Conservation (phyloP, 2,797 vertebrate species). For the Hydrophis major region DNA sequence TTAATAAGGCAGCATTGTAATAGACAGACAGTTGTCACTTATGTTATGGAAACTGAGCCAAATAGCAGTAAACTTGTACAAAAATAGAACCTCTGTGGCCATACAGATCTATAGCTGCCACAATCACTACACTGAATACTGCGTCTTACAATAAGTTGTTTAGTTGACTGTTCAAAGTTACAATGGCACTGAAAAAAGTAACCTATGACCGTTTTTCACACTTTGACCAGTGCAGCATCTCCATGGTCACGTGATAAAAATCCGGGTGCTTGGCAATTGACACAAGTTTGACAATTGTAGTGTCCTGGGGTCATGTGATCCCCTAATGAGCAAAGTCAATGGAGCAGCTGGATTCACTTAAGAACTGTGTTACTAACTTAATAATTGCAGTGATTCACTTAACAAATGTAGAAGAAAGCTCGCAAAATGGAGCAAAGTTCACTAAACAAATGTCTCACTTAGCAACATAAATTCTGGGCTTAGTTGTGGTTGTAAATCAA, state of each 20-base stretch:
- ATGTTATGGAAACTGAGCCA: constrained; percentile 64
- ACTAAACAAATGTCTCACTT: background rate
- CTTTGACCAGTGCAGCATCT: background rate
- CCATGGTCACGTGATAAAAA: background rate
- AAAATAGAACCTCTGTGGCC: background rate
- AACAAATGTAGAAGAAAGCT: background rate
- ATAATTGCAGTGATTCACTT: background rate
- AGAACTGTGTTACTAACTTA: background rate
- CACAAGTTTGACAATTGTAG: no score
- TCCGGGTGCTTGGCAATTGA: background rate
- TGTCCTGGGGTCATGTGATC: background rate
- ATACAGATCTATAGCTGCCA: constrained; percentile 39
- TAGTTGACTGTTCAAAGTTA: background rate
- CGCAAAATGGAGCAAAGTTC: background rate
- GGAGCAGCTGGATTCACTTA: background rate
- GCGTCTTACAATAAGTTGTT: background rate
- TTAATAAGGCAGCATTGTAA: constrained; percentile 64
- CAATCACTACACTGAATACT: constrained; percentile 42
- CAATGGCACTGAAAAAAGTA: background rate
- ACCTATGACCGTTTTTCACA: background rate
- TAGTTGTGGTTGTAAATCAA: background rate
- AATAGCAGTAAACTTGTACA: constrained; percentile 55
- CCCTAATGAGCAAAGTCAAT: background rate
- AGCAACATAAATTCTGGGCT: background rate
- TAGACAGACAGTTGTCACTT: constrained; percentile 64